Evolutionary conservation across 2,888 invertebrate species (phyloP).

Genomic region (Leucoma salicis): DNA sequence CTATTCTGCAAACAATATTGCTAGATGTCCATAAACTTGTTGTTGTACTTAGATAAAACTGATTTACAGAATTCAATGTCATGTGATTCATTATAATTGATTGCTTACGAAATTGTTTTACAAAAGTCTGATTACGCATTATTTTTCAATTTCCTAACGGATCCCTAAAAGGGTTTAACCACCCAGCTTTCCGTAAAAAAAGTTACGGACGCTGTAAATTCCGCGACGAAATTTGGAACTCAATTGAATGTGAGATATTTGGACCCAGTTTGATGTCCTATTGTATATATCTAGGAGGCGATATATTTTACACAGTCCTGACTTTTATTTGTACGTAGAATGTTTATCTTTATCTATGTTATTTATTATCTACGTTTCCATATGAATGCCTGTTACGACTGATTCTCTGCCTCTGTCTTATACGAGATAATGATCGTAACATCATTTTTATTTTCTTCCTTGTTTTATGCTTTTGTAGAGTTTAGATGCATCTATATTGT

Average conservation of each 20-base stretch:
- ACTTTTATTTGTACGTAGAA: slow-evolving; percentile 12
- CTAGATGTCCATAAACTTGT: too few relatives aligned
- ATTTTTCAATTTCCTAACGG: slow-evolving; percentile 2
- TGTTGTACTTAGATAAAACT: too few relatives aligned
- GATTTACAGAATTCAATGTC: too few relatives aligned
- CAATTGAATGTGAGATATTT: slow-evolving; percentile 37
- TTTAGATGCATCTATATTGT: too few relatives aligned
- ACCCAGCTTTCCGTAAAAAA: slow-evolving; percentile 29
- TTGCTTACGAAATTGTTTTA: too few relatives aligned
- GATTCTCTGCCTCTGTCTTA: background rate
- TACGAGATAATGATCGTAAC: background rate
- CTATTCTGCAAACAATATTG: too few relatives aligned
- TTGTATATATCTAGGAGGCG: slow-evolving; percentile 8
- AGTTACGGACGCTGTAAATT: slow-evolving; percentile 31
- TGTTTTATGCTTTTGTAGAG: background rate
- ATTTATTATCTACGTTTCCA: slow-evolving; percentile 1
- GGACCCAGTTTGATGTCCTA: slow-evolving; percentile 20
- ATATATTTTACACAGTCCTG: slow-evolving; percentile 9
- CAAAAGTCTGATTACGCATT: too few relatives aligned
- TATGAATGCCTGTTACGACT: slow-evolving; percentile 2
- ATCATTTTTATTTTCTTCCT: background rate
- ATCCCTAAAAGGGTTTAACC: slow-evolving; percentile 30
- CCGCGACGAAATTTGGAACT: slow-evolving; percentile 29
- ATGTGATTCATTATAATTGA: too few relatives aligned
- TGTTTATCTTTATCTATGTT: background rate